phyloP scores from a whole-genome alignment of 2,797 vertebrate species.

The Clarias pachynema region DNA sequence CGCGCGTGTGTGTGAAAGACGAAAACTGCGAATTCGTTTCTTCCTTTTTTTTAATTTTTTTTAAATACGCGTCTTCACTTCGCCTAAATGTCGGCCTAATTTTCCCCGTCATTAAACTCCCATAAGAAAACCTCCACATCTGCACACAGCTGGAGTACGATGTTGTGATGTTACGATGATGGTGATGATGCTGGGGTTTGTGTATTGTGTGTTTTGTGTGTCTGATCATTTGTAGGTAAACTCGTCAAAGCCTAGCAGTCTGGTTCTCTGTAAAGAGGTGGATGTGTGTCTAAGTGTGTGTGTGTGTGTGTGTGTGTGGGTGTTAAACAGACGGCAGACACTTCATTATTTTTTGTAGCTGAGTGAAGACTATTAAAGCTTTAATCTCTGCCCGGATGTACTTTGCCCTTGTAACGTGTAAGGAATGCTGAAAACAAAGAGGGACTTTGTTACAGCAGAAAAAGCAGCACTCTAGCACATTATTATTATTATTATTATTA shows the following conservation, averaged over 20 bases:
- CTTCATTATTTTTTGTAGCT: slow-evolving; percentile 20
- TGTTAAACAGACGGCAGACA: slow-evolving; percentile 22
- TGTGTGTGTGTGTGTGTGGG: neutral
- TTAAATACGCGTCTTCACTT: too few species aligned
- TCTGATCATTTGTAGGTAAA: slow-evolving; percentile 9
- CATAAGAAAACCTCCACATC: neutral
- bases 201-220: slow-evolving; percentile 33
- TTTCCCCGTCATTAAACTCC: neutral
- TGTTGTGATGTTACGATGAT: neutral
- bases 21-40: neutral
- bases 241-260: neutral
- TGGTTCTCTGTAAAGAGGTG: neutral
- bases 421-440: slow-evolving; percentile 29
- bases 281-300: neutral
- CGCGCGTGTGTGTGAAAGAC: neutral
- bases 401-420: slow-evolving; percentile 47
- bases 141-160: neutral
- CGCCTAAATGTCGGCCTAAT: neutral
- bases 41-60: neutral
- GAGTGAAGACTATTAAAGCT: neutral
- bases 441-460: neutral
- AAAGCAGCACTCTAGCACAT: neutral
- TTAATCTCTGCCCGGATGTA: slow-evolving; percentile 29
- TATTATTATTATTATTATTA: slow-evolving; percentile 27
- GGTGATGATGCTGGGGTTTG: slow-evolving; percentile 18